These are phyloP conservation scores for Kuschelorhynchus macadamiae DNA, from an alignment of 2,888 invertebrate genomes.

Conservation along the genomic window DNA sequence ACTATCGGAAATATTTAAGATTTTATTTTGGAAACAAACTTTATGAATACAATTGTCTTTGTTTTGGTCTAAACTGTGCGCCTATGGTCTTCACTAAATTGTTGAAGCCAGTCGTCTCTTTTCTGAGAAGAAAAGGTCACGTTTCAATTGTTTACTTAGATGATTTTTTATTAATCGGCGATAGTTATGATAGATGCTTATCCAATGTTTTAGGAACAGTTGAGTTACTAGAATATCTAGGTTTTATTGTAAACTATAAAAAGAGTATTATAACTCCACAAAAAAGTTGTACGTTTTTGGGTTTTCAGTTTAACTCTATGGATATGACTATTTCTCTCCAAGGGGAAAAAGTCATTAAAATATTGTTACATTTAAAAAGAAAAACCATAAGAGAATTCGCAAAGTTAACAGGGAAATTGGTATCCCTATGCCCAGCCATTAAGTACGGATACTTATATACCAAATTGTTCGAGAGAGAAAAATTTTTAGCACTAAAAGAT, in stretches of 20 bases:
- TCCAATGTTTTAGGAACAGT: constrained; percentile 30
- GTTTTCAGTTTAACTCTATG: too few species aligned
- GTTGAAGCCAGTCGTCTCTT: too few species aligned
- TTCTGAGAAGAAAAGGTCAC: not conserved
- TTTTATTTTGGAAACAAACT: too few species aligned
- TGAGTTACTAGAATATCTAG: constrained; percentile 19
- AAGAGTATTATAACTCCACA: constrained; percentile 42
- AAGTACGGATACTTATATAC: constrained; percentile 5
- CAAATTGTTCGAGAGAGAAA: constrained; percentile 11
- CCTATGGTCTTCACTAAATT: too few species aligned
- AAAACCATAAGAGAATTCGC: constrained; percentile 32
- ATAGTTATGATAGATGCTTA: constrained; percentile 33
- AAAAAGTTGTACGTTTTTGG: too few species aligned
- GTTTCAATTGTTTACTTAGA: constrained; percentile 52
- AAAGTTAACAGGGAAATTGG: constrained; percentile 31
- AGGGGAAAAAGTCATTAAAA: too few species aligned
- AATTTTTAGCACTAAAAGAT: constrained; percentile 11
- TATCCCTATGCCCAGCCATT: constrained; percentile 50
- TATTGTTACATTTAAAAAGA: not conserved
- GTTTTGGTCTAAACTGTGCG: too few species aligned
- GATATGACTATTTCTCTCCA: too few species aligned
- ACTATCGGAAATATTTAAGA: too few species aligned
- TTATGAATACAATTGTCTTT: too few species aligned
- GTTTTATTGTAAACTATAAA: constrained; percentile 47
- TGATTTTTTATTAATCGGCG: constrained; percentile 49